Percentiles rank a stretch among this genome's conserved stretches.
phyloP scores from a whole-genome alignment of 1,140 invertebrate species.

The Himalopsyche phryganea region DNA sequence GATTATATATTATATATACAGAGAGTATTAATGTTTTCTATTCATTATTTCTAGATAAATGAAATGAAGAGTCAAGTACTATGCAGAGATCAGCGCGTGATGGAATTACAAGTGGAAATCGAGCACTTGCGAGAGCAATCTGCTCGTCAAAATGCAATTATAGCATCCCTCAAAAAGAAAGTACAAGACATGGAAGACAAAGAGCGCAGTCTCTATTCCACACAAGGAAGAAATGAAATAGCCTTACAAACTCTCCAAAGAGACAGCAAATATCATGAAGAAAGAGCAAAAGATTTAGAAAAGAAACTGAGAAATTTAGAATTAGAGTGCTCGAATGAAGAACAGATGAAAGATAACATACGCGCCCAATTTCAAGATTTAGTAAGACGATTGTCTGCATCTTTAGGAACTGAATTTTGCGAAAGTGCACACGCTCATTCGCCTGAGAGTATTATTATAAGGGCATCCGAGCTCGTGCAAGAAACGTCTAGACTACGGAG shows the following conservation, averaged over 20 bases:
- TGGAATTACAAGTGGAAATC: constrained; percentile 65
- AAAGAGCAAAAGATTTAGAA: constrained; percentile 70
- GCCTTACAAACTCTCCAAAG: constrained; percentile 68
- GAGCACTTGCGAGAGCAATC: constrained; percentile 74
- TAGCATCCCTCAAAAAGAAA: constrained; percentile 71
- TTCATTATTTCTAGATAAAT: constrained; percentile 49
- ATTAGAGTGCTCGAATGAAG: constrained; percentile 63
- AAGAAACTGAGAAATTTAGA: constrained; percentile 69
- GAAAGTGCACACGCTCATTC: constrained; percentile 58
- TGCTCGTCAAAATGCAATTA: constrained; percentile 73
- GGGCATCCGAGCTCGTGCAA: constrained; percentile 69
- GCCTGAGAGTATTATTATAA: constrained; percentile 64
- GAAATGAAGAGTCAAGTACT: constrained; percentile 65
- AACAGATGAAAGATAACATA: constrained; percentile 63
- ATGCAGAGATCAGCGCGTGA: constrained; percentile 61
- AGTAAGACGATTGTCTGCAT: constrained; percentile 61
- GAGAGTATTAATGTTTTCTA: too few species aligned
- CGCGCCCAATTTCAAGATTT: constrained; percentile 66
- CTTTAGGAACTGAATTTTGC: constrained; percentile 64
- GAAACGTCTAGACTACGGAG: constrained; percentile 57
- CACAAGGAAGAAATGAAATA: constrained; percentile 64
- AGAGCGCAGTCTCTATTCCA: constrained; percentile 62
- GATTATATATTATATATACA: too few species aligned
- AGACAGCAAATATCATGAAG: constrained; percentile 70
- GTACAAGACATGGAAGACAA: constrained; percentile 75